Conservation (phyloP, 2,888 invertebrate genomes). For the Lasius fuliginosus region DNA sequence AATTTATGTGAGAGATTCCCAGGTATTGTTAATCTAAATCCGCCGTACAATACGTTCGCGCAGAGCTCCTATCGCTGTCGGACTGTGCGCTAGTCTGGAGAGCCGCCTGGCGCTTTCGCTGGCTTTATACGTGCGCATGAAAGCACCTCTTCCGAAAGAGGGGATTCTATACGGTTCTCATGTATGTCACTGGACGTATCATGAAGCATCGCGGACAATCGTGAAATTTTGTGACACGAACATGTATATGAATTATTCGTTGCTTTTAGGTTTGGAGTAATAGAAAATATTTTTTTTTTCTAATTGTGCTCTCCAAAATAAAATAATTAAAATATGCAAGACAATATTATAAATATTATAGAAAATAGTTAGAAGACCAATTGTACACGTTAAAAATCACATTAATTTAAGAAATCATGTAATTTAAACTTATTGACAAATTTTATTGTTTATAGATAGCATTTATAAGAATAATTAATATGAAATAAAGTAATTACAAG, state of each 20-base stretch:
- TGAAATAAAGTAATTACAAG: no score
- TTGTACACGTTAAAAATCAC: background rate
- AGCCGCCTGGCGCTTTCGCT: conserved; percentile 85
- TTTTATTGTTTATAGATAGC: background rate
- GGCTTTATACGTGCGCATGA: conserved; percentile 85
- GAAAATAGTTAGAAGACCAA: no score
- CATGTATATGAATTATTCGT: background rate
- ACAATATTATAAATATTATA: background rate
- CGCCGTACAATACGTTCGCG: conserved; percentile 59
- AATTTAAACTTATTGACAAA: background rate
- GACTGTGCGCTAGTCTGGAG: conserved; percentile 85
- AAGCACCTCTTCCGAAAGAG: conserved; percentile 80
- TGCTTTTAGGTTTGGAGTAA: background rate
- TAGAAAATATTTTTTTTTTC: background rate
- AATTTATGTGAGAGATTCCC: conserved; percentile 37
- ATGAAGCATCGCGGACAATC: conserved; percentile 46
- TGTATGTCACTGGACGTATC: conserved; percentile 53
- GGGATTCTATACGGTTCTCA: conserved; percentile 60
- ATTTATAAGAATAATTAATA: background rate
- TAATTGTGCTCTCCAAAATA: background rate
- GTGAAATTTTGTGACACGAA: conserved; percentile 23
- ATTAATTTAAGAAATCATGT: background rate
- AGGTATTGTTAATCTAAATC: conserved; percentile 52
- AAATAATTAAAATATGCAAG: conserved; percentile 8
- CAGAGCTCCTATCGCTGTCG: conserved; percentile 83